Conservation (phyloP, 1,140 invertebrate genomes). For the Eufriesea mexicana region DNA sequence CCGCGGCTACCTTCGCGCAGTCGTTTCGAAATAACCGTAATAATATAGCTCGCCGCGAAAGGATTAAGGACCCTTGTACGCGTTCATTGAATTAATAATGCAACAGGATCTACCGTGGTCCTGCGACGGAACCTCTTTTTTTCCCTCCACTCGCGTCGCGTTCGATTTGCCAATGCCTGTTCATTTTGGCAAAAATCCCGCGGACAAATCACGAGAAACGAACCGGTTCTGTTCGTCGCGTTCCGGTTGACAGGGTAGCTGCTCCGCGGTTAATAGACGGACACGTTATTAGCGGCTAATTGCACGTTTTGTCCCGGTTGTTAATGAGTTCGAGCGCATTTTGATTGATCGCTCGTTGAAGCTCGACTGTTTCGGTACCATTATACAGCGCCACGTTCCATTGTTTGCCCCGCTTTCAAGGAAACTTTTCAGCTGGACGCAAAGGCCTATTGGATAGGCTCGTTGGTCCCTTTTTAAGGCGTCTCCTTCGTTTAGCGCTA, state of each 20-base stretch:
- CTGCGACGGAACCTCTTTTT: background rate
- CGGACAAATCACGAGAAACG: conserved; percentile 49
- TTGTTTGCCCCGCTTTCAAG: background rate
- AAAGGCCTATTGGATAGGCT: conserved; percentile 5
- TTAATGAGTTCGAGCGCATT: conserved; percentile 53
- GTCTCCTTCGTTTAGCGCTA: background rate
- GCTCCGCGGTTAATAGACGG: conserved; percentile 50
- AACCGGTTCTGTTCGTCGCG: conserved; percentile 73
- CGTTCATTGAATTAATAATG: conserved; percentile 2
- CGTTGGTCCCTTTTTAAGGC: background rate
- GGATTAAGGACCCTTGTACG: conserved; percentile 12
- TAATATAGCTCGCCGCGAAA: background rate
- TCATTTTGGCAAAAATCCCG: conserved; percentile 37
- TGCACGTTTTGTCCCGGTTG: conserved; percentile 50
- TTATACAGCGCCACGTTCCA: conserved; percentile 3
- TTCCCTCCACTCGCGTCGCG: conserved; percentile 2
- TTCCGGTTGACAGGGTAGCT: conserved; percentile 70
- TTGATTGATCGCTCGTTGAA: conserved; percentile 46
- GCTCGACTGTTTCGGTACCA: conserved; percentile 29
- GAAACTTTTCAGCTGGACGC: background rate
- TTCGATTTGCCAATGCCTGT: conserved; percentile 13
- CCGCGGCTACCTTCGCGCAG: background rate
- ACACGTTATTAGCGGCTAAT: conserved; percentile 72
- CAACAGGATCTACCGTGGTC: background rate
- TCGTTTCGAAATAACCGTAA: background rate